phyloP scores from a whole-genome alignment of 2,113 vertebrate genomes.

The Tor tambroides region DNA sequence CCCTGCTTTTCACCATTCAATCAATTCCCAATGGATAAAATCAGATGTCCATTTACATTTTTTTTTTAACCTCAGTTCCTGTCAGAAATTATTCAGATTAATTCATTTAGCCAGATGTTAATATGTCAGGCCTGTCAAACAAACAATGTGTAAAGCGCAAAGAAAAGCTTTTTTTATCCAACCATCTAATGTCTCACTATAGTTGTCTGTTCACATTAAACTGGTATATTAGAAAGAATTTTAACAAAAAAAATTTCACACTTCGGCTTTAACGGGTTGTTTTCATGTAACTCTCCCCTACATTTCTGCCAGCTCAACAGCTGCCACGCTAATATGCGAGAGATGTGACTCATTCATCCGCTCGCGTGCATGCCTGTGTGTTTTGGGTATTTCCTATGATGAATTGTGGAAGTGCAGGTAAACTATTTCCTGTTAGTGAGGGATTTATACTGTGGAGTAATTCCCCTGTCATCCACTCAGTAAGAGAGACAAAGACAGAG shows the following conservation, averaged over 20 bases:
- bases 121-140: background rate
- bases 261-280: slow-evolving; percentile 40
- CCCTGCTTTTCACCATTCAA: too few relatives aligned
- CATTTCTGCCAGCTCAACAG: background rate
- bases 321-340: slow-evolving; percentile 47
- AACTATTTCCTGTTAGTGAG: slow-evolving; percentile 59
- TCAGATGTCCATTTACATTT: background rate
- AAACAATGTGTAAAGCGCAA: background rate
- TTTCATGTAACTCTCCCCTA: slow-evolving; percentile 1
- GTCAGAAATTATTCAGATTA: too few relatives aligned
- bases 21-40: background rate
- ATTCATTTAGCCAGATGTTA: too few relatives aligned
- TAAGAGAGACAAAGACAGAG: slow-evolving; percentile 18
- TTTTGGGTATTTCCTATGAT: slow-evolving; percentile 43
- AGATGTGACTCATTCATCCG: slow-evolving; percentile 45
- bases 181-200: background rate
- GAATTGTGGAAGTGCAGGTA: slow-evolving; percentile 58
- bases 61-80: too few relatives aligned
- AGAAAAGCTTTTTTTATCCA: background rate
- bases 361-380: slow-evolving; percentile 39
- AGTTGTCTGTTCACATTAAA: background rate
- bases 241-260: slow-evolving; percentile 33
- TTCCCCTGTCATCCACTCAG: background rate
- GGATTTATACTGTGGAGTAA: slow-evolving; percentile 51
- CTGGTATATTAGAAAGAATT: background rate